Conservation (phyloP, 2,888 invertebrate genomes). For the Cryptus armator region DNA sequence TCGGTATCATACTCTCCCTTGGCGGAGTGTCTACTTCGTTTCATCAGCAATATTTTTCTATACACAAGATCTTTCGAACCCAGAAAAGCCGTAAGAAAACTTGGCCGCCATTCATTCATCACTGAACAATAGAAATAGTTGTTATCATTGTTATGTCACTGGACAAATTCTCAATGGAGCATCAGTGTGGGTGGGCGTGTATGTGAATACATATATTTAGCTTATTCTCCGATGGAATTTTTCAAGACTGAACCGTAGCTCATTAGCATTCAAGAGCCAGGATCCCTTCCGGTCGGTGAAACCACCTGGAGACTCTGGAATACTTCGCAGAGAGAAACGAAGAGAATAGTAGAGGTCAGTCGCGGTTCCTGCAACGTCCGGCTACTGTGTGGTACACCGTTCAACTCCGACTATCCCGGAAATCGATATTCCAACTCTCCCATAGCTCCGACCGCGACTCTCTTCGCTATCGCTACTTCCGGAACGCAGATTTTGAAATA, state of each 20-base stretch:
- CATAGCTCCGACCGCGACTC: conserved; percentile 37
- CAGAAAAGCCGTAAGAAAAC: background rate
- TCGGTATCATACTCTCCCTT: background rate
- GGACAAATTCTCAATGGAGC: background rate
- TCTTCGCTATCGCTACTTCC: conserved; percentile 55
- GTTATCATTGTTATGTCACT: conserved; percentile 39
- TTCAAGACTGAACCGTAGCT: background rate
- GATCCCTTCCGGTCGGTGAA: conserved; percentile 48
- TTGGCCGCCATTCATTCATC: background rate
- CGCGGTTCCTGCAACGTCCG: conserved; percentile 38
- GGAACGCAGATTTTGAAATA: conserved; percentile 38
- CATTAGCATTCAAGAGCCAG: conserved; percentile 48
- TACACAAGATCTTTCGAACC: background rate
- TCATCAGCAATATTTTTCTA: background rate
- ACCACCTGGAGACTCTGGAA: conserved; percentile 25
- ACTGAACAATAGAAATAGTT: conserved; percentile 22
- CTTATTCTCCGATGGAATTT: conserved; percentile 9
- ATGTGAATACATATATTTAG: background rate
- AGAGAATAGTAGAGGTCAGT: conserved; percentile 33
- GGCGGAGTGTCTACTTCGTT: background rate
- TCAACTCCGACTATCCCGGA: conserved; percentile 57
- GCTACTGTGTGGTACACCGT: conserved; percentile 41
- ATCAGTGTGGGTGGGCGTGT: background rate
- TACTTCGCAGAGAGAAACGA: background rate
- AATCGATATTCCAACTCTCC: conserved; percentile 64